phyloP scores from a whole-genome alignment of 2,888 invertebrate species.

The Morpho achilles region DNA sequence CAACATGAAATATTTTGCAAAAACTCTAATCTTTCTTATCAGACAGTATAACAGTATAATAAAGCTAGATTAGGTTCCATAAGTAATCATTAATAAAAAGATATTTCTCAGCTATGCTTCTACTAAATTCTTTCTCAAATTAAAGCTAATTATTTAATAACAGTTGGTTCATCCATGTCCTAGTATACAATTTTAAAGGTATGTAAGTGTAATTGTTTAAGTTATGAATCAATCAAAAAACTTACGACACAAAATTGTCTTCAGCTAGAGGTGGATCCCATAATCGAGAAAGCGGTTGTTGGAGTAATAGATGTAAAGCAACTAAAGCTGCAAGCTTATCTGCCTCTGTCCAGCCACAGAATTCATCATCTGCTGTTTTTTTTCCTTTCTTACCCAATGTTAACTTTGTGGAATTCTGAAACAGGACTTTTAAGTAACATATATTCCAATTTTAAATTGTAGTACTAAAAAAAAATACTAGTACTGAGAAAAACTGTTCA shows the following conservation, averaged over 20 bases:
- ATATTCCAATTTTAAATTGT: too few relatives aligned
- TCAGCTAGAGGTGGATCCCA: conserved; percentile 92
- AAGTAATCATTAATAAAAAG: too few relatives aligned
- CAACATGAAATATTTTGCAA: background rate
- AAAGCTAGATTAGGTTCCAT: too few relatives aligned
- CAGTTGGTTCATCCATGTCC: too few relatives aligned
- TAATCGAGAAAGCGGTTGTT: conserved; percentile 84
- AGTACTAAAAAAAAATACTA: too few relatives aligned
- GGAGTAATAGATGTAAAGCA: conserved; percentile 82
- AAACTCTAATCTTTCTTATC: background rate
- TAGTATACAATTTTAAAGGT: too few relatives aligned
- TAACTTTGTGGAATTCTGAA: conserved; percentile 68
- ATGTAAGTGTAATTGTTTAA: too few relatives aligned
- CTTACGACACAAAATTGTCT: conserved; percentile 90
- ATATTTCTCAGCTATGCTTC: too few relatives aligned
- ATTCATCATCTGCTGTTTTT: conserved; percentile 65
- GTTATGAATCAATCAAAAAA: conserved; percentile 21
- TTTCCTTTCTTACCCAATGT: conserved; percentile 68
- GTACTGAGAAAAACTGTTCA: too few relatives aligned
- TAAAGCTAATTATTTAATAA: too few relatives aligned
- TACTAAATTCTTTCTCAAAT: too few relatives aligned
- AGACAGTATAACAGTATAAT: too few relatives aligned
- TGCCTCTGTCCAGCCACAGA: conserved; percentile 83
- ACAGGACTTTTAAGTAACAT: background rate
- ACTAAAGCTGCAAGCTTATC: conserved; percentile 84